These are phyloP conservation scores for Drosophila sp. DNA, from an alignment of 1,140 invertebrate species.

Conservation along the genomic window DNA sequence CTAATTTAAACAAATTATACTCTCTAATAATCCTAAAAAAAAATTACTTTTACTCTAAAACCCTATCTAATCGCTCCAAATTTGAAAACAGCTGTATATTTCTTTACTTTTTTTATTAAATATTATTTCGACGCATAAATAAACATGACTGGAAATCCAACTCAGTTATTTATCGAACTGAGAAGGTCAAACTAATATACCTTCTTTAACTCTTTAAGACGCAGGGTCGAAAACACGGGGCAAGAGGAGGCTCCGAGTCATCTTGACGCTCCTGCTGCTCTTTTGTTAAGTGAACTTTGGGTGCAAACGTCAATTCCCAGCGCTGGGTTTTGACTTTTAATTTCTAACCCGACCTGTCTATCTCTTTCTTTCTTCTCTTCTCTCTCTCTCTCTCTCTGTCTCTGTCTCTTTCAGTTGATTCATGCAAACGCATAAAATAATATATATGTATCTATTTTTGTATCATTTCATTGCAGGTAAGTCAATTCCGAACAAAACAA, in stretches of 20 bases:
- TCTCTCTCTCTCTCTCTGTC: background rate
- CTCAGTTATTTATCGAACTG: too few species aligned
- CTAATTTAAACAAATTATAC: too few species aligned
- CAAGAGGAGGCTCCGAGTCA: constrained; percentile 15
- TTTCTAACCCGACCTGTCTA: background rate
- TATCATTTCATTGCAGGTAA: constrained; percentile 80
- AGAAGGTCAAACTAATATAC: too few species aligned
- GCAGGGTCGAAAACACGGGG: background rate
- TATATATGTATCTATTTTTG: constrained; percentile 63
- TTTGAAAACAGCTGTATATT: too few species aligned
- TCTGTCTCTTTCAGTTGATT: background rate
- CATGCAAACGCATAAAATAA: constrained; percentile 57
- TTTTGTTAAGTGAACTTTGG: constrained; percentile 23
- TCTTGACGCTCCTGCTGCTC: constrained; percentile 29
- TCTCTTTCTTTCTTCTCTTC: background rate
- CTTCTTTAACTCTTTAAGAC: too few species aligned
- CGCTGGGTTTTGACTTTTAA: constrained; percentile 27
- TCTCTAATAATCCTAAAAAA: too few species aligned
- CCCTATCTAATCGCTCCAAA: too few species aligned
- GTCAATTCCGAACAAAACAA: constrained; percentile 60
- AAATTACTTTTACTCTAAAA: too few species aligned
- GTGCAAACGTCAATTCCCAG: background rate
- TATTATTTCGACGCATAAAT: too few species aligned
- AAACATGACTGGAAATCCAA: too few species aligned
- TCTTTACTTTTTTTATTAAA: too few species aligned